phyloP scores from a whole-genome alignment of 2,797 vertebrate genomes.

The Siniperca undulata region DNA sequence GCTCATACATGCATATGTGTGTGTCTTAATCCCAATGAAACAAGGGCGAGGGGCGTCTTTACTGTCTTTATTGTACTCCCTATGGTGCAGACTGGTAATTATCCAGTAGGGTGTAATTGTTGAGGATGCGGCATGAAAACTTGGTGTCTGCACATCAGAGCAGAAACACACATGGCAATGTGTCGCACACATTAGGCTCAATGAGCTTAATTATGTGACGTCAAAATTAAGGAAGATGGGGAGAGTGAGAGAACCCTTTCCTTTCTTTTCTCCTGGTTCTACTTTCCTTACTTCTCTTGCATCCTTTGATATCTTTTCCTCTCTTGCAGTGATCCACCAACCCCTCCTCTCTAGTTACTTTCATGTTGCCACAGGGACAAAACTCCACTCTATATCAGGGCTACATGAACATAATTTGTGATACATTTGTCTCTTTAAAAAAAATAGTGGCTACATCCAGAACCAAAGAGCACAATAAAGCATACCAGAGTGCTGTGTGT shows the following conservation, averaged over 20 bases:
- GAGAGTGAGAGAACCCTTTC: not conserved
- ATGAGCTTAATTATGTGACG: conserved; percentile 30
- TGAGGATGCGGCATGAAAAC: conserved; percentile 67
- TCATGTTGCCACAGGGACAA: conserved; percentile 24
- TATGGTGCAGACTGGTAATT: conserved; percentile 71
- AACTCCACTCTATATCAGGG: conserved; percentile 5
- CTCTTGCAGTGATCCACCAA: not conserved
- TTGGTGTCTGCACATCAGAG: conserved; percentile 71
- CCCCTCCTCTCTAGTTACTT: not conserved
- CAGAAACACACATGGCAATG: conserved; percentile 50
- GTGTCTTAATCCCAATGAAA: conserved; percentile 41
- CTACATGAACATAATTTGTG: conserved; percentile 44
- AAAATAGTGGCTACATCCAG: conserved; percentile 26
- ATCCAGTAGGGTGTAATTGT: conserved; percentile 71
- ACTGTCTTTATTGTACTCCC: conserved; percentile 69
- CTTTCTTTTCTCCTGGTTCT: conserved; percentile 16
- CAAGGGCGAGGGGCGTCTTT: conserved; percentile 48
- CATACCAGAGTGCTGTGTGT: conserved; percentile 67
- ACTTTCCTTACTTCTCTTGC: conserved; percentile 3
- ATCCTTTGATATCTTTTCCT: conserved; percentile 31
- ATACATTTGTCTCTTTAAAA: conserved; percentile 41
- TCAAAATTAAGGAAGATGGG: conserved; percentile 10
- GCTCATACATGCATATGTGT: conserved; percentile 14
- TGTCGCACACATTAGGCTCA: conserved; percentile 36
- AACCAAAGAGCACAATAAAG: conserved; percentile 64